Percentiles rank a stretch among this genome's conserved stretches.
Conservation (phyloP, 2,113 vertebrate genomes). For the Gambusia holbrooki region DNA sequence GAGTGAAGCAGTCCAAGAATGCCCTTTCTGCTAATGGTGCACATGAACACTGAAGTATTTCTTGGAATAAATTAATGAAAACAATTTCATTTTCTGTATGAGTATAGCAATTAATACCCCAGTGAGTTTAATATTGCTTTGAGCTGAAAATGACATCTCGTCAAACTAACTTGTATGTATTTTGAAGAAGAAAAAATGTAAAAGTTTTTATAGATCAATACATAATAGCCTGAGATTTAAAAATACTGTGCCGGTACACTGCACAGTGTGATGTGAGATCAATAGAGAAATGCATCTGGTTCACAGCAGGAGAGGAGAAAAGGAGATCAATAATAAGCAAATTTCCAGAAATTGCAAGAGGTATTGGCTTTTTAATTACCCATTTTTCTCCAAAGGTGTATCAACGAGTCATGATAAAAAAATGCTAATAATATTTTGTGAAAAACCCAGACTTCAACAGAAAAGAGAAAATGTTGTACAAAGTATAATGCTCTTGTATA, state of each 20-base stretch:
- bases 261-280: conserved; percentile 75
- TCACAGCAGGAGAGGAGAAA: conserved; percentile 70
- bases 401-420: conserved; percentile 61
- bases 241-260: conserved; percentile 77
- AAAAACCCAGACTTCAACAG: conserved; percentile 38
- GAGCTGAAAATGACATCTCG: conserved; percentile 60
- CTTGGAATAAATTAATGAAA: conserved; percentile 57
- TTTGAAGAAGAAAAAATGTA: conserved; percentile 69
- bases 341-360: conserved; percentile 78
- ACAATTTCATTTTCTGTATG: conserved; percentile 62
- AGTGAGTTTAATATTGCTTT: conserved; percentile 48
- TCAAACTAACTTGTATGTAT: conserved; percentile 61
- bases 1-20: conserved; percentile 24
- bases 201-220: conserved; percentile 79
- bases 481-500: background rate
- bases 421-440: conserved; percentile 47
- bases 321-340: conserved; percentile 81
- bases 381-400: conserved; percentile 70
- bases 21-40: conserved; percentile 31
- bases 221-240: conserved; percentile 78
- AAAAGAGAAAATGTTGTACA: conserved; percentile 8
- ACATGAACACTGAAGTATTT: conserved; percentile 42
- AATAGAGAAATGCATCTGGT: conserved; percentile 78
- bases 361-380: conserved; percentile 79
- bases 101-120: conserved; percentile 59